These are phyloP conservation scores for Dicaeum eximium DNA, from an alignment of 2,113 vertebrate species.

Conservation along the genomic window DNA sequence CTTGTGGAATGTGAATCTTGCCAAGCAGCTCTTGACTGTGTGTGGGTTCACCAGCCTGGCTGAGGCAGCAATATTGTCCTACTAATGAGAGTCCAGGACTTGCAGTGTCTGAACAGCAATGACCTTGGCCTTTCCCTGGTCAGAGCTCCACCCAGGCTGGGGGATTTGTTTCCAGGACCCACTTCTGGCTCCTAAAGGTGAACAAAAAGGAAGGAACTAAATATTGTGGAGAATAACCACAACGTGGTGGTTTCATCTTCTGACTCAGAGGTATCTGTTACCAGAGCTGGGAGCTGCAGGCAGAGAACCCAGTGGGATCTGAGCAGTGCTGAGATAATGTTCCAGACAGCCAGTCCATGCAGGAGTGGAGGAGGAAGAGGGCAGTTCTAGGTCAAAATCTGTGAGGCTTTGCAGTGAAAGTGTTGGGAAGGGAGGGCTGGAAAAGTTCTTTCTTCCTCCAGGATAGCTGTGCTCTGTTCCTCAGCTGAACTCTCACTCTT, in stretches of 20 bases:
- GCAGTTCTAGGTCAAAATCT: constrained; percentile 11
- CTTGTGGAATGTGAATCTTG: neutral
- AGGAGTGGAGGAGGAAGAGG: neutral
- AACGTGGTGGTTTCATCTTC: neutral
- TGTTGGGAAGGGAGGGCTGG: neutral
- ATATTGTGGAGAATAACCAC: neutral
- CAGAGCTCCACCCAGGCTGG: neutral
- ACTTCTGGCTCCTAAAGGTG: neutral
- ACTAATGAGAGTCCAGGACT: neutral
- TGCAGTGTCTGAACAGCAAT: neutral
- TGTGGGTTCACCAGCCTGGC: neutral
- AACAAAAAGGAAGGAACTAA: neutral
- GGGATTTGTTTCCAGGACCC: neutral
- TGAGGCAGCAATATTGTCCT: neutral
- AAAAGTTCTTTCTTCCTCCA: constrained; percentile 21
- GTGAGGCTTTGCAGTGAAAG: neutral
- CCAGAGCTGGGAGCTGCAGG: neutral
- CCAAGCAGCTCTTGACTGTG: neutral
- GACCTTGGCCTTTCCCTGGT: neutral
- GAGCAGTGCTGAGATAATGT: constrained; percentile 38
- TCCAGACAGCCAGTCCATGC: neutral
- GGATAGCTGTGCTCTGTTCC: constrained; percentile 33
- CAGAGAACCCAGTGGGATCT: neutral
- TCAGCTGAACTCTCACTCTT: neutral
- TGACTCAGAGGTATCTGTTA: neutral